Evolutionary conservation across 2,888 invertebrate genomes (phyloP), one percentile per base, ranked within the genome.

Genomic region (Archaeoteleia sp.): DNA sequence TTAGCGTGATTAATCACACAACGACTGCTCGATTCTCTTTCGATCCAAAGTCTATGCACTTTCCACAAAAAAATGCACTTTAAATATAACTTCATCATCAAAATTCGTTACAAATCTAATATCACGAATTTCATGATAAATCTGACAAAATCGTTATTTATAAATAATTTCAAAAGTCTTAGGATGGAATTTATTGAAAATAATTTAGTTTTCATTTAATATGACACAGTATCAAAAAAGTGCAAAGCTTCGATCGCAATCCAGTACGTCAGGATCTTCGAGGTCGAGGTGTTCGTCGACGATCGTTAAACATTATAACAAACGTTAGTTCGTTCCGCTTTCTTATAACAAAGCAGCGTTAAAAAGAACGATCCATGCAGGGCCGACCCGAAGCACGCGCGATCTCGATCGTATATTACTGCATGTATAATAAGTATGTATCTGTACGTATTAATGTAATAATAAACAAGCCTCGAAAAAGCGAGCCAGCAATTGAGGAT

Each of bases 351-450:
- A 57, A 55, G 68, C 67, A 73, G 72, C 68, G 58, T 65, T 62
- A 67, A 63, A 66, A 70, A 74, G 70, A 76, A 78, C 75, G 78
- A 83, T 83, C 82, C 82, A 82, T 83, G 82, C 82, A 83, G 82
- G 82, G 79, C 82, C 82, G 82, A 83, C 80, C 81, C 82, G 78
- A 79, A 81, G 78, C 80, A 81, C 77, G 74, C 76, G 77, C 75
- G 74, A 78, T 76, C 74, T 72, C 71, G 71, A 71, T 71, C 67
- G 49, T 46, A 54, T 42, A 57, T 53, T 30, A 45, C 9, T 48
- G 42, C 58, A 62, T 67, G 23, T 63, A 37, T 53, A 12, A 40
- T 42, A 46, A 20, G 20, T 25, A 48, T 43, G 27, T 65, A 54
- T 37, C 20, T 9, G 51, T 51, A 61, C 43, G 61, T 70, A 71